phyloP scores from a whole-genome alignment of 1,140 invertebrate species.

The Drosophila arizonae region DNA sequence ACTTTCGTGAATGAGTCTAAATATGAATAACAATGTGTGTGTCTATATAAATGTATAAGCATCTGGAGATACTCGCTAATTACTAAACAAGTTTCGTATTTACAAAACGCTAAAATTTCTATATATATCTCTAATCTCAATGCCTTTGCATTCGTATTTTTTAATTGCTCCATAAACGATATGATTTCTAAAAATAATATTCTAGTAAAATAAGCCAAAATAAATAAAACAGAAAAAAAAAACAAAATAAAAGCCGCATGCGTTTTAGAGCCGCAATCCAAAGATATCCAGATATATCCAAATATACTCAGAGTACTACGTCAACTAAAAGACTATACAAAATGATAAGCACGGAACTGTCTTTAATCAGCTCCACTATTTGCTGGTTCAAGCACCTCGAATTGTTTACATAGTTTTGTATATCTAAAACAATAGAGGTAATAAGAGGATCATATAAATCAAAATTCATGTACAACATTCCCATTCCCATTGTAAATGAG shows the following conservation, averaged over 20 bases:
- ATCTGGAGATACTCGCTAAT: constrained; percentile 12
- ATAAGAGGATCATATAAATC: neutral
- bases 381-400: constrained; percentile 1
- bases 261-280: constrained; percentile 15
- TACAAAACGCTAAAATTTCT: constrained; percentile 11
- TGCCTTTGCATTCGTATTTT: constrained; percentile 35
- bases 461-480: neutral
- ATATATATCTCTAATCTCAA: constrained; percentile 11
- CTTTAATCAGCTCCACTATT: too few species aligned
- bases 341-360: too few species aligned
- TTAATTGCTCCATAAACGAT: constrained; percentile 40
- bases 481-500: too few species aligned
- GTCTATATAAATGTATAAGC: neutral
- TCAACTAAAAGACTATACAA: neutral
- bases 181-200: constrained; percentile 34
- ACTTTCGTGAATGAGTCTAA: too few species aligned
- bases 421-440: neutral
- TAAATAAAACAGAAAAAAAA: constrained; percentile 4
- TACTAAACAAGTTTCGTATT: constrained; percentile 27
- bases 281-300: constrained; percentile 15
- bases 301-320: constrained; percentile 1
- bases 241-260: constrained; percentile 2
- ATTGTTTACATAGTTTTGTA: neutral
- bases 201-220: constrained; percentile 1
- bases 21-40: neutral